phyloP scores from a whole-genome alignment of 2,113 vertebrate genomes.

The Apeltes quadracus region DNA sequence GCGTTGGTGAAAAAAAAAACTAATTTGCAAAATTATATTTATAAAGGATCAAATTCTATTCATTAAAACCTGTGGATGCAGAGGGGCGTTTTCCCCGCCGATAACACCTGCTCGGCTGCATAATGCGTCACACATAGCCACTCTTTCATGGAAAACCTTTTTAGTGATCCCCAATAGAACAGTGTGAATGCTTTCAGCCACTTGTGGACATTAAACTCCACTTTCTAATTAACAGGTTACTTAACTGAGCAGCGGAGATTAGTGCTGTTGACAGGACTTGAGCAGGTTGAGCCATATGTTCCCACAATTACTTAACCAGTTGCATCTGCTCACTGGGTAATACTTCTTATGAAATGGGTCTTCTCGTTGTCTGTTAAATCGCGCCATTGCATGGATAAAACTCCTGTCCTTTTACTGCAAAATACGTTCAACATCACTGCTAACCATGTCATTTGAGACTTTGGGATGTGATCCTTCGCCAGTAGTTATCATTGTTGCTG shows the following conservation, averaged over 20 bases:
- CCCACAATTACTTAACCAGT: conserved; percentile 57
- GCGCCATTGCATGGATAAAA: conserved; percentile 28
- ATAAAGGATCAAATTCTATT: neutral
- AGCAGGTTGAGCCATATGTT: conserved; percentile 59
- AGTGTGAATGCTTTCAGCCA: conserved; percentile 1
- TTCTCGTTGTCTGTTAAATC: conserved; percentile 32
- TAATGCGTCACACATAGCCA: neutral
- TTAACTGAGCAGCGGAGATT: conserved; percentile 46
- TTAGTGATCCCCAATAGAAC: neutral
- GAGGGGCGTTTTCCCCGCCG: neutral
- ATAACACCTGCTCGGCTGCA: neutral
- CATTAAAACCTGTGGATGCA: neutral
- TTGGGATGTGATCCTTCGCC: accelerated
- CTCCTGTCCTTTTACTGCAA: neutral
- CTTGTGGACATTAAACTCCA: conserved; percentile 34
- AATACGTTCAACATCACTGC: neutral
- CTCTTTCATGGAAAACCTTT: conserved; percentile 22
- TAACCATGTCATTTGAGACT: neutral
- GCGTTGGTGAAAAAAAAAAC: conserved; percentile 30
- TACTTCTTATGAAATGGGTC: conserved; percentile 51
- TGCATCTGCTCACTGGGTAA: conserved; percentile 65
- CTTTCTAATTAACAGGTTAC: conserved; percentile 42
- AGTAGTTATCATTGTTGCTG: neutral
- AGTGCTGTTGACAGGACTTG: conserved; percentile 58
- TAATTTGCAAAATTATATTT: neutral